Evolutionary conservation across 2,888 invertebrate genomes (phyloP), one percentile per base, ranked within the genome.

Genomic region (Chymomyza fuscimana): DNA sequence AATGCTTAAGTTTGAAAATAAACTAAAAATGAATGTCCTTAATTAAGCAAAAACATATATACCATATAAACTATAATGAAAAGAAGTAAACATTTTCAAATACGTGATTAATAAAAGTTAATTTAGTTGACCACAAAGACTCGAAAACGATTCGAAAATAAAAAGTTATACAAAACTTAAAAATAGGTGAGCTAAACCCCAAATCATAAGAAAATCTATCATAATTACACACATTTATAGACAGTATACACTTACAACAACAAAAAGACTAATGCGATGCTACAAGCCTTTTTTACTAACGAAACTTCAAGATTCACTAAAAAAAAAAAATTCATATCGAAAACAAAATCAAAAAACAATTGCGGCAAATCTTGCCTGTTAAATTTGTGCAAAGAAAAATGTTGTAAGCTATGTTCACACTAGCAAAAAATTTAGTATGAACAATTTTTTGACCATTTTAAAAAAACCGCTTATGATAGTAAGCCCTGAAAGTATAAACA

Each of bases 161-260:
- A 84, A 25, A 76, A 70, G 78, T 46, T 46, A 12, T 46, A 46
- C 77, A 77, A 82, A 78, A 79, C 72, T 70, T 12, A 79, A 83
- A 82, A 76, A 87, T 91, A 92, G 92, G 91, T 92, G 91, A 92
- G 92, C 92, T 92, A 90, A 91, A 91, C 91, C 91, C 91, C 91
- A 91, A 91, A 89, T 88, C 89, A 88, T 89, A 78, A 79, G 76
- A 74, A 74, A 75, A 65, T 54, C 63, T 76, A 76, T 72, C 76
- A 82, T 72, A 74, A 72, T 69, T 85, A 80, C 72, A 82, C 69
- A 73, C 67, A 70, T 66, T 66, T 67, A 68, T 68, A 71, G 70
- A 79, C 67, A 71, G 29, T 32, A 60, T 60, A 60, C 60, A 63
- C 40, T 32, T 66, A 32, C 32, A 78, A 76, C 82, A 46, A 76